Evolutionary conservation across 2,888 invertebrate genomes (phyloP), one percentile per base, ranked within the genome.

Genomic region (Holacanthella duospinosa): DNA sequence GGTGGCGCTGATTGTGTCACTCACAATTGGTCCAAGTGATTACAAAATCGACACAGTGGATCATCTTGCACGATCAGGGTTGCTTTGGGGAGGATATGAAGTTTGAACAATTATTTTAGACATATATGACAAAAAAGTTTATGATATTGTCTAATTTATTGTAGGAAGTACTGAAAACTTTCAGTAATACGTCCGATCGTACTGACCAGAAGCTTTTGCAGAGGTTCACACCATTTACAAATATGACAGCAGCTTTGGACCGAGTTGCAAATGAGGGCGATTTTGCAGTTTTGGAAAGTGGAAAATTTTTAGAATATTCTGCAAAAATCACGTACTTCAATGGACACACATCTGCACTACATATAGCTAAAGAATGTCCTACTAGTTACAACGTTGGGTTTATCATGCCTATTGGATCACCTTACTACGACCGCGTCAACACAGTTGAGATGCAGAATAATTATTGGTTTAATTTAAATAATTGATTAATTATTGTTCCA

Each of bases 401-500:
- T 62, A 62, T 64, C 9, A 64, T 70, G 61, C 73, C 73, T 0
- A 65, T 69, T 54, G 73, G 73, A 12, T 70, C 70, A 6, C 73
- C 73, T 1, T 73, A 69, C 58, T 44, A 69, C 12, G 70, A 71
- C n/a, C 64, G 65, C 61, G 61, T 70, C 21, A 73, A 73, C 60
- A 66, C 69, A 60, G 71, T 71, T 57, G 16, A 29, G n/a, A 48
- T 43, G 6, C 4, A 28, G 6, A 6, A 28, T 56, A 25, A 56
- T 26, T n/a, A 6, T 53, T n/a, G 6, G 54, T 9, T 53, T 24
- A n/a, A 25, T 12, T 9, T 9, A 24, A 24, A 25, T 9, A 44
- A 29, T n/a, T 43, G 25, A 2, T 43, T 43, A 58, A 81, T 76
- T 78, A 43, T 61, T 66, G 55, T 64, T 62, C 12, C 76, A 85